These are phyloP conservation scores for Mythimna lalbum DNA, from an alignment of 2,888 invertebrate species.

Conservation along the genomic window DNA sequence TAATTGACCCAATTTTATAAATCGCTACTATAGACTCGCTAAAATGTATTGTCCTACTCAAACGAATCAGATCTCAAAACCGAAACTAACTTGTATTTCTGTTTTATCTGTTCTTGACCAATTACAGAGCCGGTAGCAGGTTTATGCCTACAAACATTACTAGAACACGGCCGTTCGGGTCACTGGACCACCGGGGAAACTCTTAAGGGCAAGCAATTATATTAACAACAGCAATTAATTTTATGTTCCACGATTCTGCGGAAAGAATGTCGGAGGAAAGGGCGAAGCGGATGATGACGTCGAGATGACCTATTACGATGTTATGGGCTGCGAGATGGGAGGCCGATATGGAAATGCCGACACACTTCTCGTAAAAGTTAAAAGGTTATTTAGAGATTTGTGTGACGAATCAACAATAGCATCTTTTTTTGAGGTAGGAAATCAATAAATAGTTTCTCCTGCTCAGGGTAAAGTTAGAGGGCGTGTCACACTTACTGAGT, in stretches of 20 bases:
- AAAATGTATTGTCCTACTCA: background rate
- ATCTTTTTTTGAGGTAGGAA: too few relatives aligned
- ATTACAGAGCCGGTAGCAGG: constrained; percentile 29
- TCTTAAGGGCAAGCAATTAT: constrained; percentile 41
- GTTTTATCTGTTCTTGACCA: background rate
- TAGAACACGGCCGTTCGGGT: constrained; percentile 44
- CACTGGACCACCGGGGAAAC: constrained; percentile 40
- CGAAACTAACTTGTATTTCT: constrained; percentile 35
- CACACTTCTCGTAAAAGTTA: background rate
- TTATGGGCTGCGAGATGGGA: background rate
- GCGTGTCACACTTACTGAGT: too few relatives aligned
- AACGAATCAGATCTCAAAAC: background rate
- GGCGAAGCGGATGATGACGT: constrained; percentile 4
- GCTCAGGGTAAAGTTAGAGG: too few relatives aligned
- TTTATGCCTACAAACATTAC: constrained; percentile 30
- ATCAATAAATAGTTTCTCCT: too few relatives aligned
- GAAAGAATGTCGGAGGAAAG: constrained; percentile 31
- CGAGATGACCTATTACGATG: constrained; percentile 3
- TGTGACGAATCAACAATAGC: too few relatives aligned
- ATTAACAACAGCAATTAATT: constrained; percentile 38
- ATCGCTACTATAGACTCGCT: background rate
- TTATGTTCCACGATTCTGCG: constrained; percentile 22
- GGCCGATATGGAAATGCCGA: background rate
- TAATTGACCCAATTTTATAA: too few relatives aligned
- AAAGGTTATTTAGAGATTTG: background rate